These are phyloP conservation scores for Eupithecia centaureata DNA, from an alignment of 2,888 invertebrate species.

Conservation along the genomic window DNA sequence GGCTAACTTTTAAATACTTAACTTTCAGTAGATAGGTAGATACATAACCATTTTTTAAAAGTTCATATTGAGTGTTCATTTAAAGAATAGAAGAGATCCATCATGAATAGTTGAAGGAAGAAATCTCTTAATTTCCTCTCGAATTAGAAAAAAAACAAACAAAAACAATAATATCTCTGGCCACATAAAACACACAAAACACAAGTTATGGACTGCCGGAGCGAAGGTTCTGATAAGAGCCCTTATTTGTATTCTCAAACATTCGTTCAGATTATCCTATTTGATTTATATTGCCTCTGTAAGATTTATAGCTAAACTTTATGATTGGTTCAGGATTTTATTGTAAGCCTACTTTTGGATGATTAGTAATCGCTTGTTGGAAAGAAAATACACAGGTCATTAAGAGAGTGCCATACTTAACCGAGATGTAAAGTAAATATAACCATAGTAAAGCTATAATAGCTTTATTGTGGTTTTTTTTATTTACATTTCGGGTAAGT, in stretches of 20 bases:
- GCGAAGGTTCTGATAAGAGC: constrained; percentile 41
- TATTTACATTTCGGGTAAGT: no score
- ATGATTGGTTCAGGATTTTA: constrained; percentile 47
- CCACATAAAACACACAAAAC: constrained; percentile 28
- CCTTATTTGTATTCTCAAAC: constrained; percentile 56
- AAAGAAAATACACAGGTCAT: no score
- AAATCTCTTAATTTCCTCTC: neutral
- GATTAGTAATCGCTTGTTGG: no score
- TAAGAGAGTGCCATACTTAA: no score
- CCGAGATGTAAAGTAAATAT: no score
- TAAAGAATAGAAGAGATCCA: neutral
- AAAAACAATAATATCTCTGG: neutral
- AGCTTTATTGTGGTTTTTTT: no score
- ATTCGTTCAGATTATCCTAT: constrained; percentile 67
- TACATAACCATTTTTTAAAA: no score
- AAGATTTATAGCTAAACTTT: constrained; percentile 62
- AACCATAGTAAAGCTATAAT: no score
- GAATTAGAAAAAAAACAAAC: neutral
- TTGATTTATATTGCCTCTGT: constrained; percentile 63
- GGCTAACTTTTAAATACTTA: neutral
- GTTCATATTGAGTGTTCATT: no score
- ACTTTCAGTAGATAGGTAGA: no score
- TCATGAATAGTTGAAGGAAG: neutral
- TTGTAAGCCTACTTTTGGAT: no score
- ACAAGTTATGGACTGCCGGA: constrained; percentile 46